A percentile compares a stretch with the other conserved stretches of the same genome.
phyloP scores from a whole-genome alignment of 1,140 invertebrate species.

The Nasonia giraulti region DNA sequence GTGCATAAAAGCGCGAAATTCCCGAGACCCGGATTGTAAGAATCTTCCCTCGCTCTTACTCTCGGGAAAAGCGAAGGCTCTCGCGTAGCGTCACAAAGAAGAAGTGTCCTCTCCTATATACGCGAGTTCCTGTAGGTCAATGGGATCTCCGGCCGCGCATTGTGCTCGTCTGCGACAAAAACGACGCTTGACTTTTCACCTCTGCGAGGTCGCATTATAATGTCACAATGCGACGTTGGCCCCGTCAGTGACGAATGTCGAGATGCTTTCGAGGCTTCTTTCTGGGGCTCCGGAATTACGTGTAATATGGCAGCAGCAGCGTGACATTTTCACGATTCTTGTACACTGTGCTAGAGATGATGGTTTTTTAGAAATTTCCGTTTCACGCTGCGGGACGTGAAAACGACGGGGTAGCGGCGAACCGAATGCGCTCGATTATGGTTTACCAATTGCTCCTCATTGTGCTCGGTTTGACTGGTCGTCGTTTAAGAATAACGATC shows the following conservation, averaged over 20 bases:
- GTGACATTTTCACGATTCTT: slow-evolving; percentile 38
- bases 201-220: background rate
- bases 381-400: background rate
- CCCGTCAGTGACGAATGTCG: background rate
- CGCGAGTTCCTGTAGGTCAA: background rate
- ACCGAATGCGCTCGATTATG: slow-evolving; percentile 15
- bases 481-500: background rate
- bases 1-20: background rate
- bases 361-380: background rate
- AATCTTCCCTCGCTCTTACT: background rate
- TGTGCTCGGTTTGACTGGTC: background rate
- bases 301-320: slow-evolving; percentile 22
- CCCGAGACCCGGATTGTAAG: background rate
- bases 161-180: background rate
- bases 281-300: slow-evolving; percentile 7
- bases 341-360: background rate
- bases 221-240: background rate
- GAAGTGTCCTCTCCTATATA: background rate
- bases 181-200: slow-evolving; percentile 11
- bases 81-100: background rate
- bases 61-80: no score
- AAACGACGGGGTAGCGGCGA: slow-evolving; percentile 6
- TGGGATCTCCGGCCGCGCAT: no score
- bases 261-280: background rate
- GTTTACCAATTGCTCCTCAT: background rate